Percentiles rank a stretch among this genome's conserved stretches.
Conservation (phyloP, 2,797 vertebrate species). For the Capromys pilorides region DNA sequence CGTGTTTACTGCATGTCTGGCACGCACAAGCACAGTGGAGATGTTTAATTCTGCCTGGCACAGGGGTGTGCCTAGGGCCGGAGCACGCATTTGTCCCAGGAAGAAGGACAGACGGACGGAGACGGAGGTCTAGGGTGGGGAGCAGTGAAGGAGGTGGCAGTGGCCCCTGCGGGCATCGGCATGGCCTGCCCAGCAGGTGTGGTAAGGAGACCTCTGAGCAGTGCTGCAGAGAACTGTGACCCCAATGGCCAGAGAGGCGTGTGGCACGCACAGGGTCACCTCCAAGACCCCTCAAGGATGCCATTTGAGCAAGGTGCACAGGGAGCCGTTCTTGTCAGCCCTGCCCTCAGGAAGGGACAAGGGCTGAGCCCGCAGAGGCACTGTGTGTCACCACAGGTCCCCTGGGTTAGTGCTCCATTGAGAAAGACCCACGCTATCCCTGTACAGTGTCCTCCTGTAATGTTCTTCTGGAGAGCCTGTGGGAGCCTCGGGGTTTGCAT, state of each 20-base stretch:
- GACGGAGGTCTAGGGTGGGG: too few relatives aligned
- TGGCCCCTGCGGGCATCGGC: rapidly evolving
- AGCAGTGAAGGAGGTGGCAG: neutral
- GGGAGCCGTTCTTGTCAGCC: neutral
- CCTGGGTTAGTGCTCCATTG: neutral
- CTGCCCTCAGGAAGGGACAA: neutral
- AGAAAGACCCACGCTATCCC: neutral
- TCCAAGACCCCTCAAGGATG: neutral
- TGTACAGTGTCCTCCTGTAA: neutral
- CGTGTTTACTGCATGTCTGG: neutral
- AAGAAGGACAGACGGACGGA: neutral
- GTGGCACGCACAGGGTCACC: neutral
- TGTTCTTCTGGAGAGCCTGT: neutral
- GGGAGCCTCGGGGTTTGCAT: neutral
- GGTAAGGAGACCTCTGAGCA: neutral
- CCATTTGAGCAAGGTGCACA: neutral
- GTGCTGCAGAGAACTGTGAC: neutral
- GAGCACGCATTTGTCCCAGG: neutral
- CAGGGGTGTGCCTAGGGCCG: neutral
- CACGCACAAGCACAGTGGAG: neutral
- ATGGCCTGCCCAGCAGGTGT: too few relatives aligned
- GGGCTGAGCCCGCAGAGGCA: neutral
- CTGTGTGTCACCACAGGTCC: neutral
- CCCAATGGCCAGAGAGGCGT: neutral
- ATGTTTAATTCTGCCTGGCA: neutral